Percentiles rank a stretch among this genome's conserved stretches.
Conservation (phyloP, 2,113 vertebrate genomes). For the Electrona antarctica region DNA sequence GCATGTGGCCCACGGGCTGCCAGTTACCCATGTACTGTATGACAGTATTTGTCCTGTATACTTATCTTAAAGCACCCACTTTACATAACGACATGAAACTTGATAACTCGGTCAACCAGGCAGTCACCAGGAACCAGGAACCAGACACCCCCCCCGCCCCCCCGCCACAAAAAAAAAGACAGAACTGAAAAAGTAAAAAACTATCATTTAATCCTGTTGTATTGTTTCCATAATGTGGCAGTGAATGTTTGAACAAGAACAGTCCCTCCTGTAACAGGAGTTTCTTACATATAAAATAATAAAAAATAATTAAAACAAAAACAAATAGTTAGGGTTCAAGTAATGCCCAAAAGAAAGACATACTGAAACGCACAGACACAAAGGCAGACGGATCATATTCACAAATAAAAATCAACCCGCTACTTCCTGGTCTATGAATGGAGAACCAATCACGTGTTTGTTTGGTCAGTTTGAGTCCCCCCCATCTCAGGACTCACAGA, state of each 20-base stretch:
- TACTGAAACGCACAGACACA: conserved; percentile 39
- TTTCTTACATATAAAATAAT: conserved; percentile 66
- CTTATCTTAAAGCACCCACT: too few species aligned
- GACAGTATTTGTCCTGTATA: too few species aligned
- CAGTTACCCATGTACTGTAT: too few species aligned
- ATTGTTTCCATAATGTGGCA: conserved; percentile 92
- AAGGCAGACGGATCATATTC: conserved; percentile 50
- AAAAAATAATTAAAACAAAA: conserved; percentile 68
- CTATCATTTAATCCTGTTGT: conserved; percentile 96
- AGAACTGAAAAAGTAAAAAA: conserved; percentile 94
- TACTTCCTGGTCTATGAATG: conserved; percentile 54
- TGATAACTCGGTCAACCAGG: neutral
- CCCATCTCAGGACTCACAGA: conserved; percentile 81
- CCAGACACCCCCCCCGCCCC: neutral
- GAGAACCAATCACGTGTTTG: conserved; percentile 41
- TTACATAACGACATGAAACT: too few species aligned
- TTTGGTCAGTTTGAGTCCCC: conserved; percentile 45
- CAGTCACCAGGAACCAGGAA: neutral
- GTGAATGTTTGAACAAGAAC: conserved; percentile 86
- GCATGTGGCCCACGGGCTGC: too few species aligned
- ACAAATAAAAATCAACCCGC: conserved; percentile 51
- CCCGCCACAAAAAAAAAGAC: conserved; percentile 51
- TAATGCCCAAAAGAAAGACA: conserved; percentile 78
- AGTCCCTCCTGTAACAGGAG: conserved; percentile 86
- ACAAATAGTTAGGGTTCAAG: conserved; percentile 81